Evolutionary conservation across 2,888 invertebrate genomes (phyloP), one percentile per base, ranked within the genome.

Genomic region (Sarcophaga rosellei): DNA sequence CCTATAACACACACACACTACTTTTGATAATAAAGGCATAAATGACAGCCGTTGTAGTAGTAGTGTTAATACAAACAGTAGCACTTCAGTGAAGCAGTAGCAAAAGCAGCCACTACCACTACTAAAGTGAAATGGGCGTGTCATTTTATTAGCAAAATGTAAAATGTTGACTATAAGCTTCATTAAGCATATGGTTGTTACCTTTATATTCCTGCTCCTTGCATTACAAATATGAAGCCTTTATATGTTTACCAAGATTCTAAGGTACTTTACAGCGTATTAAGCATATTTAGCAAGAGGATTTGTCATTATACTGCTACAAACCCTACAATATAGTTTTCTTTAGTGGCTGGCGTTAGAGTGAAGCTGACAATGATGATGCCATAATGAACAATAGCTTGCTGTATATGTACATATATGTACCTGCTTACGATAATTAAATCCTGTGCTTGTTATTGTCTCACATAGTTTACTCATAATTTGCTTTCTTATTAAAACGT

Each of bases 241-340:
- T 35, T 35, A 35, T 35, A 53, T 53, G 53, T 53, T 53, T 53
- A 74, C 68, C 35, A 82, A 76, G 77, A 79, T 81, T 86, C 62
- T 69, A 66, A 66, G 84, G 78, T 74, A 77, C 80, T 77, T 80
- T 76, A 79, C 83, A 88, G 83, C 85, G 89, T 91, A 91, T 91
- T 91, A 91, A 91, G 90, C 90, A 91, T 92, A 91, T 91, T 91
- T 90, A 91, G 92, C 91, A 90, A 89, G 87, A 90, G 91, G 92
- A 91, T 91, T 91, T 91, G 90, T 90, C 91, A 92, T 92, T 89
- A 90, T 89, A 90, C 88, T 86, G 86, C 90, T 35, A 80, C 78
- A 63, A 88, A 10, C 23, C 23, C 23, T 47, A 44, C 63, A 66
- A 73, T 20, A 15, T 44, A 59, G 15, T 45, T 25, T 35, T 35